Percentiles rank a stretch among this genome's conserved stretches.
Evolutionary conservation across 2,888 invertebrate species (phyloP).

Genomic region (Hybos culiciformis): DNA sequence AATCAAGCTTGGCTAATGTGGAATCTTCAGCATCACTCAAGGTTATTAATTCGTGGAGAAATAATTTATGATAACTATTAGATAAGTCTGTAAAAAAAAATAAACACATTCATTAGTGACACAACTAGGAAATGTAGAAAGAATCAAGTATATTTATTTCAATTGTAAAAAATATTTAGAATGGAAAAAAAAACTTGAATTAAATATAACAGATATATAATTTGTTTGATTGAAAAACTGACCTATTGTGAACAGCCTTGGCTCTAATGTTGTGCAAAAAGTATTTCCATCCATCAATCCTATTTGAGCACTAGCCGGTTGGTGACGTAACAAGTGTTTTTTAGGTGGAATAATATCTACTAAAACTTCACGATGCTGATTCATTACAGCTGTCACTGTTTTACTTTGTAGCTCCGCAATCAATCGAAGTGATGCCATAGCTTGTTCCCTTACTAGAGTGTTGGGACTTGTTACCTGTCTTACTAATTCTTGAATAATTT

Average conservation of each 20-base stretch:
- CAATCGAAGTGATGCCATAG: slow-evolving; percentile 73
- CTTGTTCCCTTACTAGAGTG: slow-evolving; percentile 79
- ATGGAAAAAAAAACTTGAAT: no score
- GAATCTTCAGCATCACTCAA: slow-evolving; percentile 83
- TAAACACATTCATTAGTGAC: no score
- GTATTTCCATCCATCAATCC: slow-evolving; percentile 96
- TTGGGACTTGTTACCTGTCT: slow-evolving; percentile 90
- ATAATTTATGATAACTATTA: slow-evolving; percentile 75
- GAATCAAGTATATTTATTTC: no score
- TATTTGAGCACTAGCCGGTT: slow-evolving; percentile 92
- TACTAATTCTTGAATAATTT: slow-evolving; percentile 84
- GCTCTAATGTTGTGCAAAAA: slow-evolving; percentile 85
- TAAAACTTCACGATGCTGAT: slow-evolving; percentile 81
- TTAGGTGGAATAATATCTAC: slow-evolving; percentile 92
- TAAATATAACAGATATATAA: no score
- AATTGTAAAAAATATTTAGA: no score
- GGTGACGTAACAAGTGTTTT: slow-evolving; percentile 84
- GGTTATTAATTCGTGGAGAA: slow-evolving; percentile 78
- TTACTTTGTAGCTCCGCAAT: slow-evolving; percentile 73
- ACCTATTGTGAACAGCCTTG: slow-evolving; percentile 82
- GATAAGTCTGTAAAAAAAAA: slow-evolving; percentile 61
- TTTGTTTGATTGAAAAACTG: no score
- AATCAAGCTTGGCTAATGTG: slow-evolving; percentile 70
- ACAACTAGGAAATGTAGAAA: no score
- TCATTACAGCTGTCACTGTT: slow-evolving; percentile 85